A percentile compares a stretch with the other conserved stretches of the same genome.
Evolutionary conservation across 2,888 invertebrate species (phyloP).

Genomic region (Drosophila infuscata): DNA sequence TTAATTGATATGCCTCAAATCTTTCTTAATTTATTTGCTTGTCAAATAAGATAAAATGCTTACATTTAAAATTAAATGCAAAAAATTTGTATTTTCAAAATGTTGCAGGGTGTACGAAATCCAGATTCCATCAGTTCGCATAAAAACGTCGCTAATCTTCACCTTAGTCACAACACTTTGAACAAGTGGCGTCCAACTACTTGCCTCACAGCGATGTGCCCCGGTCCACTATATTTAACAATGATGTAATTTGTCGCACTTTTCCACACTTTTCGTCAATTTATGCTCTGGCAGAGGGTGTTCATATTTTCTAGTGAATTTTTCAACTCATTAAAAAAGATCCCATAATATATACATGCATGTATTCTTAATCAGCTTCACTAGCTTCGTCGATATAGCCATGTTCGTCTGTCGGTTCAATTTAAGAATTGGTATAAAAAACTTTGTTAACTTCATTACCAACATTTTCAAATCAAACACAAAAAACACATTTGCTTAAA

Average conservation of each 20-base stretch:
- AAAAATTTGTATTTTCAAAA: not conserved
- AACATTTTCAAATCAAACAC: not conserved
- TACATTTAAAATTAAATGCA: not conserved
- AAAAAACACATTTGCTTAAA: not conserved
- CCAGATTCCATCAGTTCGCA: not conserved
- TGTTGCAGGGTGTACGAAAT: not conserved
- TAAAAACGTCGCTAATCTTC: too few relatives aligned
- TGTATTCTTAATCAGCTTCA: not conserved
- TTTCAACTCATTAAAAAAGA: not conserved
- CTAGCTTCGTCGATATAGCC: not conserved
- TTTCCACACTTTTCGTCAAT: not conserved
- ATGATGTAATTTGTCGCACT: conserved; percentile 82
- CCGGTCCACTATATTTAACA: conserved; percentile 82
- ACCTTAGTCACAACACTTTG: conserved; percentile 24
- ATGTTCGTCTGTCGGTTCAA: not conserved
- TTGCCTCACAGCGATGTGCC: conserved; percentile 36
- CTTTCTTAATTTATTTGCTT: not conserved
- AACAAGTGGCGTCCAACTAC: conserved; percentile 28
- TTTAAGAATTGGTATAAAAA: not conserved
- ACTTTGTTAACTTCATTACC: not conserved
- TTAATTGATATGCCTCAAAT: not conserved
- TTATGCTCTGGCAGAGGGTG: not conserved
- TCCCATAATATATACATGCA: not conserved
- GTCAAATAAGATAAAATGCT: not conserved
- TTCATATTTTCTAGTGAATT: not conserved